phyloP scores from a whole-genome alignment of 2,888 invertebrate species.

The Lepidocyrtoides sp. region DNA sequence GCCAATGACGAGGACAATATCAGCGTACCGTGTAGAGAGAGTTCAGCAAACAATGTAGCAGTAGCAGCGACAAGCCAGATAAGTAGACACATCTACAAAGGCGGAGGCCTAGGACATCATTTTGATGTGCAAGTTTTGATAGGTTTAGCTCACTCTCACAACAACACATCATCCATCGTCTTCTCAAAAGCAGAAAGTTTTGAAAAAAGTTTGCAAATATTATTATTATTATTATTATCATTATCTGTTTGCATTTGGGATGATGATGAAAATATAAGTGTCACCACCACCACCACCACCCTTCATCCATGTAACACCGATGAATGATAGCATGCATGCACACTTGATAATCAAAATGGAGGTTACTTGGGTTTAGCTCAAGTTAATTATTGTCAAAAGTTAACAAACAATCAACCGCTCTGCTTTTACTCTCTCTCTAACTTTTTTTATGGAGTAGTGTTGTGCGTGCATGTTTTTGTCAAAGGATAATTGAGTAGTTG shows the following conservation, averaged over 20 bases:
- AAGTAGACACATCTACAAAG: background rate
- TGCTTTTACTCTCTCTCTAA: background rate
- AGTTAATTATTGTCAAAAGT: background rate
- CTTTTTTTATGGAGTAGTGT: background rate
- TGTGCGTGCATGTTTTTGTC: background rate
- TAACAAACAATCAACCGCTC: background rate
- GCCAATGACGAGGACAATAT: slow-evolving; percentile 3
- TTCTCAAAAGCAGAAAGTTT: no score
- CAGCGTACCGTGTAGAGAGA: background rate
- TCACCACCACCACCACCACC: background rate
- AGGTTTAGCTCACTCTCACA: no score
- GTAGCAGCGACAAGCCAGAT: no score
- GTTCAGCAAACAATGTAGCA: no score
- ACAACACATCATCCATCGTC: no score
- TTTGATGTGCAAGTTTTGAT: background rate
- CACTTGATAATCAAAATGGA: background rate
- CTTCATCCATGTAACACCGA: background rate
- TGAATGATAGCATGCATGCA: background rate
- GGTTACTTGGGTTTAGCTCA: background rate
- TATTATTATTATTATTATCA: no score
- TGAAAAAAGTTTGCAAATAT: no score
- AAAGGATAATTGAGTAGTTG: background rate
- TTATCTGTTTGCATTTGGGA: background rate
- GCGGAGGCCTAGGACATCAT: slow-evolving; percentile 9
- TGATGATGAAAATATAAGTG: background rate